Base-by-base conservation (phyloP, 2,797 vertebrate genomes). In the Hypotaenidia okinawae region DNA sequence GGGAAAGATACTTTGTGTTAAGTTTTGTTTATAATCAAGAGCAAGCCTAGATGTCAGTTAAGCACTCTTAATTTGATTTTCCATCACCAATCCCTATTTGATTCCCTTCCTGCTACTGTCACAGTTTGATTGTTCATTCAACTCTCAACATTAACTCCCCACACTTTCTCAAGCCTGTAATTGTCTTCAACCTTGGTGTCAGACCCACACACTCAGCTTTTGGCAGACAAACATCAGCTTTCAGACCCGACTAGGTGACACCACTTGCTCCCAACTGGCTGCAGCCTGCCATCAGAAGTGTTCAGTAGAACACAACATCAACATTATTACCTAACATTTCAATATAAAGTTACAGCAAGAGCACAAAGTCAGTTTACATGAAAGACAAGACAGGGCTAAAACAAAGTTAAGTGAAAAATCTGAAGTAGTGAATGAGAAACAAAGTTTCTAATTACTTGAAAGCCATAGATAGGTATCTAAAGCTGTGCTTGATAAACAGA, bases 201-300 rank as follows among this genome's bases (percentile, higher is more conserved):
- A 88, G 52, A 73, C 57, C 52, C 61, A 69, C 35, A 41, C 22
- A 16, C 45, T 51, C 58, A 78, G n/a, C 32, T 84, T 94, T 49
- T 66, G 28, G 51, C 57, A 73, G 7, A 55, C 14, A 62, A 11
- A 6, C 37, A 41, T 11, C 55, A 72, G 13, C 49, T 79, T 59
- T 79, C 55, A 73, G 66, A 73, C 11, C 5, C 1, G 2, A 25
- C 6, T 69, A 51, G 2, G 1, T 58, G 21, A 63, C 2, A 1
- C 15, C 37, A 2, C 52, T 55, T 78, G 28, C 21, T 89, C 28
- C 43, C 52, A 87, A 9, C 19, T 52, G 19, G 14, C 30, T 27
- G n/a, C 66, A 15, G 57, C 4, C 9, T 47, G 49, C 67, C 67
- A 11, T 24, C 35, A 33, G 16, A 52, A 84, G 30, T 51, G 9